Evolutionary conservation across 2,888 invertebrate genomes (phyloP).

Genomic region (Hydriomena furcata): DNA sequence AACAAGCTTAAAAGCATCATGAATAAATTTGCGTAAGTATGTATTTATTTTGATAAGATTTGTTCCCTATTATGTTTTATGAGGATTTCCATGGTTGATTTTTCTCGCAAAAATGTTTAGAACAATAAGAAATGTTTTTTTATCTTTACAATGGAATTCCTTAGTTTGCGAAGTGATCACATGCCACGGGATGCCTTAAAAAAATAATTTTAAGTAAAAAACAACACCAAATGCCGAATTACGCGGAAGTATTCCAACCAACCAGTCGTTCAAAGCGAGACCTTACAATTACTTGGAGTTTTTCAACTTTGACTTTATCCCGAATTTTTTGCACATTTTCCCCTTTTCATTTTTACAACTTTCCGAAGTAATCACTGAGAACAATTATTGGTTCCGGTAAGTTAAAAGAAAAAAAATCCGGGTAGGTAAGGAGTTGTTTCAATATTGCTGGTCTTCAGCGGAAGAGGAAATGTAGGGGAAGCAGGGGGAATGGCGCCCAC

Average conservation of each 20-base stretch:
- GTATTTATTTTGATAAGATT: too few relatives aligned
- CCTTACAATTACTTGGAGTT: constrained; percentile 8
- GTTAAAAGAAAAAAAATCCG: constrained; percentile 2
- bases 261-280: constrained; percentile 6
- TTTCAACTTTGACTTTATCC: constrained; percentile 2
- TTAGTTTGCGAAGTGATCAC: too few relatives aligned
- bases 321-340: not conserved
- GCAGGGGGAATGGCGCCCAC: too few relatives aligned
- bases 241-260: constrained; percentile 1
- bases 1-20: too few relatives aligned
- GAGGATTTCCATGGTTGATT: too few relatives aligned
- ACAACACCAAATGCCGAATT: not conserved
- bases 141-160: too few relatives aligned
- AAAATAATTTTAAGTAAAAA: too few relatives aligned
- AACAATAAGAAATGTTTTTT: too few relatives aligned
- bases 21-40: too few relatives aligned
- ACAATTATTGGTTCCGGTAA: constrained; percentile 8
- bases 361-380: constrained; percentile 18
- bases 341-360: not conserved
- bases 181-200: too few relatives aligned
- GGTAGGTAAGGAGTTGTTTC: not conserved
- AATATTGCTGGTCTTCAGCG: constrained; percentile 1
- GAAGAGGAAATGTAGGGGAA: not conserved
- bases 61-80: too few relatives aligned
- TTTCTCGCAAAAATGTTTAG: too few relatives aligned